Conservation (phyloP, 2,888 invertebrate genomes). For the Eupsilia transversa region DNA sequence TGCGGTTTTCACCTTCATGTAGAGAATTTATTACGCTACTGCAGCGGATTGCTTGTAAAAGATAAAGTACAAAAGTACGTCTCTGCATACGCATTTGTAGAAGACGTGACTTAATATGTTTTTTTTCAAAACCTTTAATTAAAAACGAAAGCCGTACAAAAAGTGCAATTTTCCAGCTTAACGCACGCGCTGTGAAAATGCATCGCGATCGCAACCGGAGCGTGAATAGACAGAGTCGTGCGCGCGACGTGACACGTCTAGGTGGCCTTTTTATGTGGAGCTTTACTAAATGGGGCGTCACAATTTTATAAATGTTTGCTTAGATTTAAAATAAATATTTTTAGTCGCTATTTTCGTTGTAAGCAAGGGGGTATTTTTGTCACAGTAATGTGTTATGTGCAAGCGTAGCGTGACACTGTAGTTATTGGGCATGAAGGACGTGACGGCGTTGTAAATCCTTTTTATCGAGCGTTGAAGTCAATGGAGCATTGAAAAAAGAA, state of each 20-base stretch:
- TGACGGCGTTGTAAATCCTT: conserved; percentile 8
- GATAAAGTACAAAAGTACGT: neutral
- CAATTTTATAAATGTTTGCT: conserved; percentile 7
- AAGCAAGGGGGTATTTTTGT: neutral
- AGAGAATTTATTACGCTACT: neutral
- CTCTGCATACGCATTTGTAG: neutral
- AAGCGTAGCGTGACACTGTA: conserved; percentile 19
- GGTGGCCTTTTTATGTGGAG: conserved; percentile 19
- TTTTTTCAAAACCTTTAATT: conserved; percentile 16
- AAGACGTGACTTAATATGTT: neutral
- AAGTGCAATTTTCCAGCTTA: conserved; percentile 27
- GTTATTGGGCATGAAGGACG: conserved; percentile 19
- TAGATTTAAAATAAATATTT: neutral
- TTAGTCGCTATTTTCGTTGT: neutral
- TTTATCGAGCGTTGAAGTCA: conserved; percentile 32
- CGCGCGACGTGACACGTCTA: conserved; percentile 28
- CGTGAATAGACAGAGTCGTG: conserved; percentile 43
- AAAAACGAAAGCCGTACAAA: conserved; percentile 15
- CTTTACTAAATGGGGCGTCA: conserved; percentile 23
- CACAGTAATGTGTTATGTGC: conserved; percentile 2
- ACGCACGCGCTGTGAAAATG: conserved; percentile 13
- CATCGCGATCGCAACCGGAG: conserved; percentile 37
- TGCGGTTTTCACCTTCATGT: neutral
- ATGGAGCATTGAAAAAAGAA: conserved; percentile 5
- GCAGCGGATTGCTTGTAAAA: neutral